These are phyloP conservation scores for Apis cerana DNA, from an alignment of 1,140 invertebrate genomes.

Conservation along the genomic window DNA sequence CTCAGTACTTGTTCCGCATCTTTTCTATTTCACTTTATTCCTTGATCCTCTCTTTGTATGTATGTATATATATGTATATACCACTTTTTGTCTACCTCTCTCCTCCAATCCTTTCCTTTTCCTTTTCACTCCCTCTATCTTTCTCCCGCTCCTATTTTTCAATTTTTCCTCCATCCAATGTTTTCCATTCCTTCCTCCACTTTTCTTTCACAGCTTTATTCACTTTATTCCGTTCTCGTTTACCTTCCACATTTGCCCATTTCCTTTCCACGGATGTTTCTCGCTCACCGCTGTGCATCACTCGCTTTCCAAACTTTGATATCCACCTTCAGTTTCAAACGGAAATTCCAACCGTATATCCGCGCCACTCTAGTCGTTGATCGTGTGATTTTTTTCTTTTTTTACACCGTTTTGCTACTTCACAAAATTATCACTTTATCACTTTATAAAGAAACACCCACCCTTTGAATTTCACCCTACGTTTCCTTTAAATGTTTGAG, in stretches of 20 bases:
- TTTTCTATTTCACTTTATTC: conserved; percentile 57
- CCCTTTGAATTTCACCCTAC: not conserved
- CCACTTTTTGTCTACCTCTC: not conserved
- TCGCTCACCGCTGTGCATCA: not conserved
- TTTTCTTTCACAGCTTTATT: not conserved
- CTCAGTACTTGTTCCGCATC: conserved; percentile 40
- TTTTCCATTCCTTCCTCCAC: not conserved
- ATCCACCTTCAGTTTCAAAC: no score
- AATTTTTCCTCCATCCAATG: not conserved
- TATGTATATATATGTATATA: not conserved
- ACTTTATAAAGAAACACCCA: conserved; percentile 8
- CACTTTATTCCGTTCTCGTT: not conserved
- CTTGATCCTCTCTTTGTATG: not conserved
- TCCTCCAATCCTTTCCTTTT: not conserved
- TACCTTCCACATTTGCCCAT: not conserved
- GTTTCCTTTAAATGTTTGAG: not conserved
- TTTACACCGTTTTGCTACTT: not conserved
- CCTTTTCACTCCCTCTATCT: not conserved
- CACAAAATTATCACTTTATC: not conserved
- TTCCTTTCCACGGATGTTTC: not conserved
- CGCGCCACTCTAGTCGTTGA: not conserved
- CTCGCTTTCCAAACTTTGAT: no score
- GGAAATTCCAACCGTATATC: no score
- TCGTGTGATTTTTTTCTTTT: no score
- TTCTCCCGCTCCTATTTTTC: conserved; percentile 12